Conservation (phyloP, 2,888 invertebrate species). For the Kuschelorhynchus macadamiae region DNA sequence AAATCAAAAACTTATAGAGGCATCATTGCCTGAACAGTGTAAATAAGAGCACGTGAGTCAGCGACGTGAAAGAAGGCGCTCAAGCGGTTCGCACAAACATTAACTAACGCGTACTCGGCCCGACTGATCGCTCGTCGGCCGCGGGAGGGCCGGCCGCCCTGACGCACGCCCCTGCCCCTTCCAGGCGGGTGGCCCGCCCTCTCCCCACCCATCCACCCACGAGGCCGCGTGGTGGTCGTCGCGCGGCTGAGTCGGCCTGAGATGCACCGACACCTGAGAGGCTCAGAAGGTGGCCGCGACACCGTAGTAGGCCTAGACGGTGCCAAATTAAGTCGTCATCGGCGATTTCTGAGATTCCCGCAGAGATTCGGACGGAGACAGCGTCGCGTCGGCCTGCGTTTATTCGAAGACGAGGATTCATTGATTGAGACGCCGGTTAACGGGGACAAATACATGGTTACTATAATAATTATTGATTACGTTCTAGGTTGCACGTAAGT, state of each 20-base stretch:
- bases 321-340: conserved; percentile 36
- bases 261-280: conserved; percentile 62
- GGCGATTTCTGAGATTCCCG: conserved; percentile 39
- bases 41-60: conserved; percentile 60
- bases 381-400: neutral
- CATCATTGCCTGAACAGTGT: conserved; percentile 51
- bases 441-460: too few relatives aligned
- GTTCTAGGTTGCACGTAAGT: too few relatives aligned
- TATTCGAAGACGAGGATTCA: too few relatives aligned
- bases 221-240: conserved; percentile 67
- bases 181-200: conserved; percentile 63
- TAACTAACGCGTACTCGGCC: conserved; percentile 48
- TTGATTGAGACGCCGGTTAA: too few relatives aligned
- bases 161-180: conserved; percentile 67
- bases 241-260: conserved; percentile 57
- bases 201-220: conserved; percentile 67
- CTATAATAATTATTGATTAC: too few relatives aligned
- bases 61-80: conserved; percentile 42
- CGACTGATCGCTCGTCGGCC: conserved; percentile 51
- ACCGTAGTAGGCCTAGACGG: conserved; percentile 23
- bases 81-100: conserved; percentile 56
- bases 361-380: conserved; percentile 18
- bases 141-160: conserved; percentile 67
- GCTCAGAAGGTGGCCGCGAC: conserved; percentile 54
- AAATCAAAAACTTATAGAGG: conserved; percentile 6